Base-by-base conservation (phyloP, 2,797 vertebrate species). In the Sebastolobus altivelis region DNA sequence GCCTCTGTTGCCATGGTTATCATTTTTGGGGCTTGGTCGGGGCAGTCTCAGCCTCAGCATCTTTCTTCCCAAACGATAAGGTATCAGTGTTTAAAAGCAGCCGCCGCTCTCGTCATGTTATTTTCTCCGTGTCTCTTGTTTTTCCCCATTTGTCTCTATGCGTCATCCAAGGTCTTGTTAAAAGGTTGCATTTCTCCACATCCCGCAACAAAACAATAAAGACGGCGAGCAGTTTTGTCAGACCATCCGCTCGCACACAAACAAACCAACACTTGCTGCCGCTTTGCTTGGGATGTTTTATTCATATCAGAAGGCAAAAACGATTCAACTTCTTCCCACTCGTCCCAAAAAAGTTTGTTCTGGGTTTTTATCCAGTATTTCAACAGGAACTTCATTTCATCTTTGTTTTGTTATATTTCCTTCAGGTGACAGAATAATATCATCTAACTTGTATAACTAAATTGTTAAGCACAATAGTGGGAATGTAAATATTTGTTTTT, bases 1-100 rank as follows among this genome's bases (percentile, higher is more conserved):
- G n/a, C 72, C 61, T 86, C 84, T 89, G 93, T 93, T 95, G 92
- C 93, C 81, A 92, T 94, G 88, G 93, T 90, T 91, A 93, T 92
- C 35, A 71, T 83, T 77, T 75, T 67, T 40, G 33, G 71, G 72
- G 67, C 73, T 84, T 2, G 65, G 58, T 54, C 22, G 4, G 59
- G 72, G 61, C 56, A 20, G 67, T 58, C 18, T 66, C 18, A 61
- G 31, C 25, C 33, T 65, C 75, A 67, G 61, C 70, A 27, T 55
- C 43, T 38, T 35, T 68, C 59, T 27, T 49, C 13, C 46, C 75
- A 20, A 77, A 65, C 1, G 16, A 72, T 60, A 79, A 11, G 4
- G 0, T 63, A 43, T 71, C 49, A 18, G n/a, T n/a, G 72, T 79
- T 81, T 12, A 65, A 75, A 49, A 63, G 49, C 66, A 62, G 54